Evolutionary conservation across 2,888 invertebrate species (phyloP).

Genomic region (Ectemnius continuus): DNA sequence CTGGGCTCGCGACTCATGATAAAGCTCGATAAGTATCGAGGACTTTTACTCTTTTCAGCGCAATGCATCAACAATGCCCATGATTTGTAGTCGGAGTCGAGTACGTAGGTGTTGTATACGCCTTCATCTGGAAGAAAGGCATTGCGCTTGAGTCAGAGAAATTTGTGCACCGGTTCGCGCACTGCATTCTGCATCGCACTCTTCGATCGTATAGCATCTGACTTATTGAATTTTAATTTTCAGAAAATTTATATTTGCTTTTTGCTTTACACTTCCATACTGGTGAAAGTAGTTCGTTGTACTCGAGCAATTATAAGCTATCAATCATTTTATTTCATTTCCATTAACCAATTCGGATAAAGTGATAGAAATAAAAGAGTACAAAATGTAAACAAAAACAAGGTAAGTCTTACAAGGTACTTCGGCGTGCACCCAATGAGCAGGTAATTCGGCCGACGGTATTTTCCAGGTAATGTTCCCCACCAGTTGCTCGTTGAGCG

Average conservation of each 20-base stretch:
- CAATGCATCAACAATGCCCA: conserved; percentile 92
- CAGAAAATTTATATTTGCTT: too few species aligned
- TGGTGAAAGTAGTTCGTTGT: too few species aligned
- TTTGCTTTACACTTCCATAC: too few species aligned
- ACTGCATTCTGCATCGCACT: too few species aligned
- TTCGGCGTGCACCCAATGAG: conserved; percentile 93
- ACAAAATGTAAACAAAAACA: too few species aligned
- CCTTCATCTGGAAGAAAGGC: conserved; percentile 85
- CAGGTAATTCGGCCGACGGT: conserved; percentile 85
- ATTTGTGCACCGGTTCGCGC: too few species aligned
- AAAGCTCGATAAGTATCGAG: conserved; percentile 90
- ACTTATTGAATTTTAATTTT: too few species aligned
- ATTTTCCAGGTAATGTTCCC: conserved; percentile 94
- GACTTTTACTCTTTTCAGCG: conserved; percentile 88
- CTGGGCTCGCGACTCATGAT: conserved; percentile 84
- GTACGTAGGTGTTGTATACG: conserved; percentile 91
- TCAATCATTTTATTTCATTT: too few species aligned
- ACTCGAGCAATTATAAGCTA: too few species aligned
- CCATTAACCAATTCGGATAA: too few species aligned
- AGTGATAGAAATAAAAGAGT: too few species aligned
- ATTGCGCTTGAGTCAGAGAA: background rate
- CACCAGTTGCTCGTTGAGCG: conserved; percentile 86
- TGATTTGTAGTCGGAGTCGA: conserved; percentile 90
- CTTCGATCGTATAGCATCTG: too few species aligned
- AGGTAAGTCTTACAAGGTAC: conserved; percentile 82